Evolutionary conservation across 2,797 vertebrate genomes (phyloP).

Genomic region (Trachurus trachurus): DNA sequence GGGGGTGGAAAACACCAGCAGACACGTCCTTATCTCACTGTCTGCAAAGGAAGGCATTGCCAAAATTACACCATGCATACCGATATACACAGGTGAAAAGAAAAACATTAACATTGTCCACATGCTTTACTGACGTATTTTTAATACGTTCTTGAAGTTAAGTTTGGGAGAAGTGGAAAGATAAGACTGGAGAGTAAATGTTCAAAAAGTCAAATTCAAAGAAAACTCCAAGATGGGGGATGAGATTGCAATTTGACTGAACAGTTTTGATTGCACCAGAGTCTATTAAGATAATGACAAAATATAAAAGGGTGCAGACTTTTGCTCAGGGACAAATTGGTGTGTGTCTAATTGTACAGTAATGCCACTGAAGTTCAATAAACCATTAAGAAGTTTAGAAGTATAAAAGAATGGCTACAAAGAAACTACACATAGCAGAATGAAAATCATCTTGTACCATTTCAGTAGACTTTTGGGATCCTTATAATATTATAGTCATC

Average conservation of each 20-base stretch:
- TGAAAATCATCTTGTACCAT: slow-evolving; percentile 14
- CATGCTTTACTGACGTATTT: slow-evolving; percentile 27
- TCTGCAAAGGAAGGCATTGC: slow-evolving; percentile 31
- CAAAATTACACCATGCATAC: slow-evolving; percentile 8
- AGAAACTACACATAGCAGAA: slow-evolving; percentile 15
- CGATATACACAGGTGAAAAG: slow-evolving; percentile 9
- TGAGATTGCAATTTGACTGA: slow-evolving; percentile 46
- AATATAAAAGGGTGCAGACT: slow-evolving; percentile 45
- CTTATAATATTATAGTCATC: slow-evolving; percentile 18
- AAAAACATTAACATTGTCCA: slow-evolving; percentile 21
- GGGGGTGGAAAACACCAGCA: slow-evolving; percentile 7
- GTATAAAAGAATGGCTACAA: slow-evolving; percentile 24
- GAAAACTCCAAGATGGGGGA: slow-evolving; percentile 31
- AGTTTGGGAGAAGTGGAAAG: slow-evolving; percentile 19
- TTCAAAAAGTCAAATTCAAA: slow-evolving; percentile 49
- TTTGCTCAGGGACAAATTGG: slow-evolving; percentile 39
- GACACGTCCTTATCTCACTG: slow-evolving; percentile 29
- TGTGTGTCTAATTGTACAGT: slow-evolving; percentile 42
- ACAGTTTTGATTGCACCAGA: slow-evolving; percentile 41
- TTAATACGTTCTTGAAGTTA: slow-evolving; percentile 30
- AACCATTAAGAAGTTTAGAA: slow-evolving; percentile 23
- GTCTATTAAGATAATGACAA: slow-evolving; percentile 54
- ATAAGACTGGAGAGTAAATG: slow-evolving; percentile 51
- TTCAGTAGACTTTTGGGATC: slow-evolving; percentile 30
- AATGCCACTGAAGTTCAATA: slow-evolving; percentile 37